Base-by-base conservation (phyloP, 1,140 invertebrate genomes). In the Dermatophagoides farinae region DNA sequence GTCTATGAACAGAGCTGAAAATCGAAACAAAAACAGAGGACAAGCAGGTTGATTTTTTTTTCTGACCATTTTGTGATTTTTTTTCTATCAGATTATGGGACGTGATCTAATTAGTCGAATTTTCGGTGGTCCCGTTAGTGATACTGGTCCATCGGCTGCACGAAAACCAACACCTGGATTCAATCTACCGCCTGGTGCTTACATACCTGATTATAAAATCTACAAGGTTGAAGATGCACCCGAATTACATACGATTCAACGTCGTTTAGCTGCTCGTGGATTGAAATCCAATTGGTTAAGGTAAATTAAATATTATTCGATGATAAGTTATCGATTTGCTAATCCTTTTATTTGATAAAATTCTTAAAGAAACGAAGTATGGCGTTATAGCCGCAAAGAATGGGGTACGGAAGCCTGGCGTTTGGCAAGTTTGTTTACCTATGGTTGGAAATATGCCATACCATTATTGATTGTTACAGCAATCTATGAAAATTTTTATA, bases 221-320 rank as follows among this genome's bases (percentile, higher is more conserved):
- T 62, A 62, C 57, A 41, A 60, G 50, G 43, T 62, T 20, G 16
- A 61, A 14, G 38, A 62, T 47, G 10, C 9, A 10, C 61, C 61
- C 10, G 54, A 62, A 62, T 39, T 62, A 20, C 1, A 37, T 1
- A 23, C 25, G 2, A 10, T 62, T 25, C 31, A 62, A 47, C 22
- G 39, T 46, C 57, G 54, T 31, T 59, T 62, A 23, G 61, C 61
- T 39, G 61, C 52, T 9, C 52, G 61, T 31, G 61, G 61, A 18
- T 31, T 62, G 10, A 59, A 59, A 47, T 61, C 61, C n/a, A 57
- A 60, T 11, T 62, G 61, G 61, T n/a, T 58, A 25, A 59, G 61
- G 61, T 62, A 44, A 12, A n/a, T 41, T 44, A 10, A 2, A 52
- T 47, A 23, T 4, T 60, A n/a, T n/a, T n/a, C n/a, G n/a, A n/a